Evolutionary conservation across 2,888 invertebrate species (phyloP).

Genomic region (Subacronicta megacephala): DNA sequence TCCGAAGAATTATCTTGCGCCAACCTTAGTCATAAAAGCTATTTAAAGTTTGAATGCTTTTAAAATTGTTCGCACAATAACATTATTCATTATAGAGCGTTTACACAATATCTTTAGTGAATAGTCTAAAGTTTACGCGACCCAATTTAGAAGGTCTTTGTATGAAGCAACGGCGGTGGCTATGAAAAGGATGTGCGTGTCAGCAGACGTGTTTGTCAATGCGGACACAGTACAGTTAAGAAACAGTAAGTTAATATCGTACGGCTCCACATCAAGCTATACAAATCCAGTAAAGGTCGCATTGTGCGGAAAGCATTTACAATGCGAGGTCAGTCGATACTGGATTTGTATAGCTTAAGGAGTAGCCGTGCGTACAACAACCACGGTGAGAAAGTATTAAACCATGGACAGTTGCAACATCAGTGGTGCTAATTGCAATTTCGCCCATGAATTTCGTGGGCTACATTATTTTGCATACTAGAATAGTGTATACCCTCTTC

Average conservation of each 20-base stretch:
- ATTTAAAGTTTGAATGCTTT: slow-evolving; percentile 46
- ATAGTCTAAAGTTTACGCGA: slow-evolving; percentile 55
- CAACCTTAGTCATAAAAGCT: slow-evolving; percentile 18
- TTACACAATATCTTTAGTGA: slow-evolving; percentile 52
- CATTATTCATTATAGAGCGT: slow-evolving; percentile 40
- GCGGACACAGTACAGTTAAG: slow-evolving; percentile 17
- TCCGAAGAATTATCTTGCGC: neutral
- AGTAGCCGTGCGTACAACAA: too few relatives aligned
- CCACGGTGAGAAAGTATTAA: too few relatives aligned
- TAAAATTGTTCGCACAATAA: slow-evolving; percentile 52
- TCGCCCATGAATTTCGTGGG: too few relatives aligned
- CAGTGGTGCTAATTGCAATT: too few relatives aligned
- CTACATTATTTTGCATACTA: too few relatives aligned
- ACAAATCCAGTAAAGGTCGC: too few relatives aligned
- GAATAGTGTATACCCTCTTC: too few relatives aligned
- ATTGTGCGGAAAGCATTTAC: too few relatives aligned
- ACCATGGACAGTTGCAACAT: too few relatives aligned
- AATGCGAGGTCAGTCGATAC: too few relatives aligned
- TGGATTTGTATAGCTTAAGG: too few relatives aligned
- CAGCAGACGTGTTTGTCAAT: slow-evolving; percentile 66
- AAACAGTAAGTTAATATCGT: slow-evolving; percentile 24
- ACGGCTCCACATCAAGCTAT: too few relatives aligned
- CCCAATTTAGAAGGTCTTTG: slow-evolving; percentile 58
- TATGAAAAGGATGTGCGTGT: slow-evolving; percentile 73
- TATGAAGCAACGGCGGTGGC: slow-evolving; percentile 53